Evolutionary conservation across 2,888 invertebrate species (phyloP).

Genomic region (Cabera pusaria): DNA sequence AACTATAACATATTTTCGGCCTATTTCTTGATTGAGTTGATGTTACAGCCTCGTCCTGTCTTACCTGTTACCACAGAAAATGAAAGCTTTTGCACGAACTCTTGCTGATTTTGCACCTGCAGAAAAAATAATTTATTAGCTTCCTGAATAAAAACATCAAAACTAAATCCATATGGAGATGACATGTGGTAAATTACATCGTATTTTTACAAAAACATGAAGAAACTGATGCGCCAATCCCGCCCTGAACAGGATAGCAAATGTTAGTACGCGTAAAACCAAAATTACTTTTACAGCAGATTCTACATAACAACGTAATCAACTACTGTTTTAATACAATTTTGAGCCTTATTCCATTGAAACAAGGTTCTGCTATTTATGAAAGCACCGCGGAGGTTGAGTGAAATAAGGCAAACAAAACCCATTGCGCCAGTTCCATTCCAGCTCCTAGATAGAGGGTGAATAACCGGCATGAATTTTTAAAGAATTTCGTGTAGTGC

Average conservation of each 20-base stretch:
- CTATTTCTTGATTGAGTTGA: too few species aligned
- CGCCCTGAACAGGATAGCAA: slow-evolving; percentile 6
- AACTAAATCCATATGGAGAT: too few species aligned
- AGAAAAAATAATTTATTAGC: too few species aligned
- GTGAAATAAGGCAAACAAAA: slow-evolving; percentile 34
- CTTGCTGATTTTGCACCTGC: too few species aligned
- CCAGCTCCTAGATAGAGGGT: slow-evolving; percentile 37
- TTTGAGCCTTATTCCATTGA: slow-evolving; percentile 2
- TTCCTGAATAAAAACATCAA: too few species aligned
- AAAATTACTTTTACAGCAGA: slow-evolving; percentile 16
- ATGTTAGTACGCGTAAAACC: slow-evolving; percentile 15
- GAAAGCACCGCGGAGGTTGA: slow-evolving; percentile 18
- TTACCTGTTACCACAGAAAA: too few species aligned
- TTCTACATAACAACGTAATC: slow-evolving; percentile 10
- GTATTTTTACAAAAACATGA: too few species aligned
- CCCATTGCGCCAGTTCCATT: slow-evolving; percentile 37
- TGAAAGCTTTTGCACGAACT: too few species aligned
- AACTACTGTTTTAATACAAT: background rate
- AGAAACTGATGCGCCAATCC: slow-evolving; percentile 9
- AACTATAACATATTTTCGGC: too few species aligned
- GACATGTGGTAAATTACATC: too few species aligned
- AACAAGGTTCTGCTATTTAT: slow-evolving; percentile 16
- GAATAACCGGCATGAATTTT: slow-evolving; percentile 56
- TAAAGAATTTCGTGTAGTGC: slow-evolving; percentile 54
- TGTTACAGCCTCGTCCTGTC: too few species aligned